Conservation (phyloP, 2,888 invertebrate species). For the Rhimphoctona megacephalus region DNA sequence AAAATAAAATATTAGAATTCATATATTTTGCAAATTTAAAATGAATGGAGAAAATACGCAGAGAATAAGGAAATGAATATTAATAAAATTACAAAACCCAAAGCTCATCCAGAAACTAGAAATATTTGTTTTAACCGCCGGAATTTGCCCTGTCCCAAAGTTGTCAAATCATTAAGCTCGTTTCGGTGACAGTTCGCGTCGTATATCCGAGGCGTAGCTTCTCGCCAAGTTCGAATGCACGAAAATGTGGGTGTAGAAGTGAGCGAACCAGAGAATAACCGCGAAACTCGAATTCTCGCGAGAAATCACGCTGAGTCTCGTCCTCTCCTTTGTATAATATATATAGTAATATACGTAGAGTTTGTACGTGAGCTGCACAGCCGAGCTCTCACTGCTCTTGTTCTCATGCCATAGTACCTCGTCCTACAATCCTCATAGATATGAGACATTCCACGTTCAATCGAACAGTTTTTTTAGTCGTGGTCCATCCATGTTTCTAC, state of each 20-base stretch:
- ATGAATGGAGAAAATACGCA: background rate
- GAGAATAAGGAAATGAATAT: background rate
- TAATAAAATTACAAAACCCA: background rate
- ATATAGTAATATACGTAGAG: conserved; percentile 11
- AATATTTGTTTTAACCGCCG: conserved; percentile 13
- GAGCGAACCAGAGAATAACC: conserved; percentile 63
- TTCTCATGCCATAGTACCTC: conserved; percentile 40
- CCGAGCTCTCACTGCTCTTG: conserved; percentile 50
- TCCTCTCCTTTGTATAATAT: conserved; percentile 48
- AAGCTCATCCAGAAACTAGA: background rate
- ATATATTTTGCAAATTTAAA: background rate
- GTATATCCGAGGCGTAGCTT: conserved; percentile 22
- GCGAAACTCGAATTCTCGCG: conserved; percentile 72
- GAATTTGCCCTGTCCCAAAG: conserved; percentile 39
- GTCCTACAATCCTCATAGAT: conserved; percentile 12
- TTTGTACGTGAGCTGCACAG: conserved; percentile 50
- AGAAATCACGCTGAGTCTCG: conserved; percentile 71
- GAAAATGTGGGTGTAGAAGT: conserved; percentile 24
- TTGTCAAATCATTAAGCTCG: conserved; percentile 56
- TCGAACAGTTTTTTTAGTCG: background rate
- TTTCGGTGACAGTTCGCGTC: conserved; percentile 39
- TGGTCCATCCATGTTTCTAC: background rate
- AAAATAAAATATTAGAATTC: background rate
- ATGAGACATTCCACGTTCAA: conserved; percentile 3
- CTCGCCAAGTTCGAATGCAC: conserved; percentile 5